Evolutionary conservation across 2,113 vertebrate genomes (phyloP).

Genomic region (Hylia prasina): DNA sequence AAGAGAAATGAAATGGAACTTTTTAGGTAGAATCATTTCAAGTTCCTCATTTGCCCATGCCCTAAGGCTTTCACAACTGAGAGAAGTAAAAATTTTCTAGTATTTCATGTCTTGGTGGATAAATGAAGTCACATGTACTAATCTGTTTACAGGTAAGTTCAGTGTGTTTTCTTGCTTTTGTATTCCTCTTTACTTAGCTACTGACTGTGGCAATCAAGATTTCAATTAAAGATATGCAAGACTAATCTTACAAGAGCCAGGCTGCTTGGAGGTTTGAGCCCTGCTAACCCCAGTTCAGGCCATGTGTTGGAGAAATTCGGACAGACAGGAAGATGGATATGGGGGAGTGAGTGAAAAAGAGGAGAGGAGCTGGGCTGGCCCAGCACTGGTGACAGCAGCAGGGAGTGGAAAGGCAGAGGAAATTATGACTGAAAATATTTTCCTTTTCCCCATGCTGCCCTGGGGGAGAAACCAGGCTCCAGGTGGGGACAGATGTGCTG

Average conservation of each 20-base stretch:
- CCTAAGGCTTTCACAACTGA: background rate
- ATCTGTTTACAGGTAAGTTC: background rate
- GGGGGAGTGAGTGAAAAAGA: background rate
- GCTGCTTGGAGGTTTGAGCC: background rate
- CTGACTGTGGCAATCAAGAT: background rate
- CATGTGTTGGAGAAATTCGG: background rate
- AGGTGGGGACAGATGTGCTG: rapidly evolving
- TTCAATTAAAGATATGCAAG: background rate
- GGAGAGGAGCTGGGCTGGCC: background rate
- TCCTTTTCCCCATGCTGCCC: background rate
- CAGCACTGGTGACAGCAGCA: background rate
- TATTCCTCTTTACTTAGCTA: background rate
- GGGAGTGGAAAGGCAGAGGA: background rate
- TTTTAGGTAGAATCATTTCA: background rate
- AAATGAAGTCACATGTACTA: background rate
- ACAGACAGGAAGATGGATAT: background rate
- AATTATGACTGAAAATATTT: background rate
- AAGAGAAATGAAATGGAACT: background rate
- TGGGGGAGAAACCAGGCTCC: background rate
- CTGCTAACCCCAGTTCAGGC: background rate
- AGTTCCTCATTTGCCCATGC: background rate
- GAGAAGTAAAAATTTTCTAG: background rate
- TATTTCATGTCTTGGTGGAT: background rate
- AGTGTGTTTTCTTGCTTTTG: background rate
- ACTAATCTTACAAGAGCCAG: background rate